Evolutionary conservation across 2,888 invertebrate species (phyloP).

Genomic region (Aleiodes leptofemur): DNA sequence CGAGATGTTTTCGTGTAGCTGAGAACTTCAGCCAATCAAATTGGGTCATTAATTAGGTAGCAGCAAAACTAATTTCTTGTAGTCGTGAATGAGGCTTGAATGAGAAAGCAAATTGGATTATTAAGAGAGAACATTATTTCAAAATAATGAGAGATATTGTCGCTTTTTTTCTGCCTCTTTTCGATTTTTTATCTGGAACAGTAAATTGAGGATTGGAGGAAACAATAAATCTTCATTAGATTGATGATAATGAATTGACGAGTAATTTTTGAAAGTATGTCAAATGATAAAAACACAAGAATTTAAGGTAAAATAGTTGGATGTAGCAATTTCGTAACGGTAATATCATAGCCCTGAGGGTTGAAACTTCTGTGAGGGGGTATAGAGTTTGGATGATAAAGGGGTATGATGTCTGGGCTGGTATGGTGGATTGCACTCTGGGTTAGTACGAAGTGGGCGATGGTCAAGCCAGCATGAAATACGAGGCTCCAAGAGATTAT

Average conservation of each 20-base stretch:
- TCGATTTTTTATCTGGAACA: too few relatives aligned
- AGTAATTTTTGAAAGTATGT: too few relatives aligned
- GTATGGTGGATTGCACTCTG: constrained; percentile 45
- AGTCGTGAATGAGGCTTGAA: neutral
- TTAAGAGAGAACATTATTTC: neutral
- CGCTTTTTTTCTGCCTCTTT: too few relatives aligned
- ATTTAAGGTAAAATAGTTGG: constrained; percentile 1
- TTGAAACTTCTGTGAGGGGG: constrained; percentile 39
- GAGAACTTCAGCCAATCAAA: neutral
- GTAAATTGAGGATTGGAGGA: too few relatives aligned
- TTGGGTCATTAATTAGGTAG: constrained; percentile 11
- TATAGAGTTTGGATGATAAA: constrained; percentile 48
- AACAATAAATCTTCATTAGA: too few relatives aligned
- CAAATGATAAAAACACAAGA: neutral
- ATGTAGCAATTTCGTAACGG: constrained; percentile 24
- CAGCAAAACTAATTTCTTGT: neutral
- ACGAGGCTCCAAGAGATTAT: constrained; percentile 58
- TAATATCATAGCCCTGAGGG: constrained; percentile 29
- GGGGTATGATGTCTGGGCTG: constrained; percentile 38
- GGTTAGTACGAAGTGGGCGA: constrained; percentile 49
- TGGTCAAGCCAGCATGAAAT: constrained; percentile 62
- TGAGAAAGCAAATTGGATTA: neutral
- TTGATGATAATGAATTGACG: too few relatives aligned
- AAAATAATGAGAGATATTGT: too few relatives aligned
- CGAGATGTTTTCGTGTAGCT: neutral